phyloP scores from a whole-genome alignment of 2,113 vertebrate genomes.

The Psilopogon haemacephalus region DNA sequence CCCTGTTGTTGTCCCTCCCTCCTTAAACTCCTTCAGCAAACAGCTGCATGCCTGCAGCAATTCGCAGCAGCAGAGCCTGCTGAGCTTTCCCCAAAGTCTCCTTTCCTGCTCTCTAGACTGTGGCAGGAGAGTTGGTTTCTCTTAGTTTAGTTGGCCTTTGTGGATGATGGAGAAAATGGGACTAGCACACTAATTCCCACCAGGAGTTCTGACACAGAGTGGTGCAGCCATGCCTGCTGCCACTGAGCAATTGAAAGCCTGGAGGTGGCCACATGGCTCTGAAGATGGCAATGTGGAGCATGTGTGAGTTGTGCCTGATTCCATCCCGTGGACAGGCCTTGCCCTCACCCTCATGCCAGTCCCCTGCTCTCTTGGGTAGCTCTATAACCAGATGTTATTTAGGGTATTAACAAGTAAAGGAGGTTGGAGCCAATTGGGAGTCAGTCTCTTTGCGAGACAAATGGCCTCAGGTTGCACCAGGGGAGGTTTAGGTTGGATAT shows the following conservation, averaged over 20 bases:
- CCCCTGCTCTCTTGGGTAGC: not conserved
- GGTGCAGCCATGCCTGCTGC: not conserved
- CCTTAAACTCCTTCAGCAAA: not conserved
- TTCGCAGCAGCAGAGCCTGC: not conserved
- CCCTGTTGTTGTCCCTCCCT: not conserved
- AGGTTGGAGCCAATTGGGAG: too few relatives aligned
- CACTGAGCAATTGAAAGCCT: not conserved
- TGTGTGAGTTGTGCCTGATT: not conserved
- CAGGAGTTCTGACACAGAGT: not conserved
- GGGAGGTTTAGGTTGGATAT: too few relatives aligned
- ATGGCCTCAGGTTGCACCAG: too few relatives aligned
- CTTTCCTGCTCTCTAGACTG: not conserved
- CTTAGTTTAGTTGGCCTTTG: not conserved
- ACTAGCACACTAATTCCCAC: rapidly evolving
- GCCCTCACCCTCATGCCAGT: not conserved
- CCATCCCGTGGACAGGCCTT: not conserved
- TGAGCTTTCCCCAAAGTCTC: not conserved
- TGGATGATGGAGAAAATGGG: not conserved
- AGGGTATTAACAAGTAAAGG: not conserved
- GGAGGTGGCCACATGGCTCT: not conserved
- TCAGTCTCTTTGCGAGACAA: too few relatives aligned
- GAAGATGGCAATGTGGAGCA: not conserved
- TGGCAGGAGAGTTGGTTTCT: not conserved
- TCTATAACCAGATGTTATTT: not conserved
- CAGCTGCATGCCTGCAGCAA: not conserved